Evolutionary conservation across 2,797 vertebrate species (phyloP), one percentile per base, ranked within the genome.

Genomic region (Pelobates cultripes): DNA sequence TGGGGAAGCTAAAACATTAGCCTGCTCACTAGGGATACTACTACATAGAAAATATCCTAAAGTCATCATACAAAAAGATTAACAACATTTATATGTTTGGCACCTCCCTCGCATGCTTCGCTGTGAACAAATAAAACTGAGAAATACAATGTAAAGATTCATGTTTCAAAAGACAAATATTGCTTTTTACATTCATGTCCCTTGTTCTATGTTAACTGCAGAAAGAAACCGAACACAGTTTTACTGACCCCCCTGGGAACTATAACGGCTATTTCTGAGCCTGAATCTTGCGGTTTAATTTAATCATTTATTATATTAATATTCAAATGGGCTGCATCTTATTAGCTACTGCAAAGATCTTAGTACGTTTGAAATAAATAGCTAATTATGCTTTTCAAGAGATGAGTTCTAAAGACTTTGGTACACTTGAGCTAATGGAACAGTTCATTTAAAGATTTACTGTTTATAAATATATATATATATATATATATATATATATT

Each of bases 231-330:
- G 91, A 92, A 93, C 91, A 90, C 91, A 90, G 91, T 90, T 93
- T 93, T 93, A 94, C 89, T 92, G 92, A 93, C 94, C 94, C 92
- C 72, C 92, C 91, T 90, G 94, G 93, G 93, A 93, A 90, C 91
- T 88, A 93, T 93, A 94, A 93, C 93, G 93, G 93, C 93, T 94
- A 93, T 94, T 94, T 94, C 94, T 94, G 94, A 94, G 93, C 92
- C 93, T 94, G 93, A 93, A 93, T 94, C 94, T 93, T 93, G 92
- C 92, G 93, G 94, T 94, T 94, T 94, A 94, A 94, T 94, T 94
- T 94, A 94, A 94, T 94, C 94, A 93, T 94, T 94, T 94, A 94
- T 94, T 94, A 94, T 94, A 94, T 94, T 94, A 94, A 94, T 94
- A 94, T 94, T 94, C 94, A 93, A 94, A 94, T 92, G 88, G 92